phyloP scores from a whole-genome alignment of 2,888 invertebrate species.

The Eupithecia tripunctaria region DNA sequence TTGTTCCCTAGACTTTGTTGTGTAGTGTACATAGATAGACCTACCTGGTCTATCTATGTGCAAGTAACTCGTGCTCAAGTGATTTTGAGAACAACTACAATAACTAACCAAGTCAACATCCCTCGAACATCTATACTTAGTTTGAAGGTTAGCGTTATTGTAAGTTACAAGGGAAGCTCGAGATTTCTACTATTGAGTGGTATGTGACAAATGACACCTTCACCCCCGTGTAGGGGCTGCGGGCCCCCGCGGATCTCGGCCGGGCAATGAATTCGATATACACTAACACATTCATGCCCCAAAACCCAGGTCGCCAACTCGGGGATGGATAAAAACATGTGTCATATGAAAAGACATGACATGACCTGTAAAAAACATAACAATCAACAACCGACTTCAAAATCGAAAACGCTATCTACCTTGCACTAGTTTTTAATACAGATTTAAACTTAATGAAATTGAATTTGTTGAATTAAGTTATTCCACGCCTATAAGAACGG shows the following conservation, averaged over 20 bases:
- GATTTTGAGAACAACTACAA: background rate
- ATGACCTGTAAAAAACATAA: background rate
- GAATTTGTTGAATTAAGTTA: background rate
- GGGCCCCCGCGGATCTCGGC: too few relatives aligned
- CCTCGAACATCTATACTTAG: background rate
- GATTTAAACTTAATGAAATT: background rate
- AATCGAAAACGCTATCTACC: background rate
- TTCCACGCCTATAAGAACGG: background rate
- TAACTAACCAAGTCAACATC: background rate
- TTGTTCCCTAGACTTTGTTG: too few relatives aligned
- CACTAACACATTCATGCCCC: too few relatives aligned
- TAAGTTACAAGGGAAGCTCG: background rate
- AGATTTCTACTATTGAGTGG: background rate
- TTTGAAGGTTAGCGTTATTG: background rate
- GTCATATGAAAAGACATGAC: background rate
- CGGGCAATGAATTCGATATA: too few relatives aligned
- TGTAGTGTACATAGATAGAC: too few relatives aligned
- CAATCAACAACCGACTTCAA: background rate
- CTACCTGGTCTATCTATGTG: too few relatives aligned
- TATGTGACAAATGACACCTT: background rate
- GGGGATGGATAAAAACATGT: background rate
- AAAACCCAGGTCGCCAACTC: too few relatives aligned
- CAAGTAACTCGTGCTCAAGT: background rate
- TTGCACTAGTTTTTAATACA: background rate
- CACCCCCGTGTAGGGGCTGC: too few relatives aligned